Evolutionary conservation across 1,140 invertebrate species (phyloP).

Genomic region (Drosophila mauritiana): DNA sequence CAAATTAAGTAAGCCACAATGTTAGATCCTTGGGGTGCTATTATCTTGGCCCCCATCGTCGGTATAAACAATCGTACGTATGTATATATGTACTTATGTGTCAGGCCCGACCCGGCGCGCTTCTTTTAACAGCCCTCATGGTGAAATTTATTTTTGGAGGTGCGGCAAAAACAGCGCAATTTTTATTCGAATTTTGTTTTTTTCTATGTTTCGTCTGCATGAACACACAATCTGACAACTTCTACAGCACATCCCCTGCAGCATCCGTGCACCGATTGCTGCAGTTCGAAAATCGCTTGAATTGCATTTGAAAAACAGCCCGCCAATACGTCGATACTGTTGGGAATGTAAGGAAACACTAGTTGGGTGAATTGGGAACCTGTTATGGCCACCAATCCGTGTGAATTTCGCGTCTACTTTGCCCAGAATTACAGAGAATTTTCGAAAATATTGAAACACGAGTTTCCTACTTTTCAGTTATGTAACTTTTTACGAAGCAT

Average conservation of each 20-base stretch:
- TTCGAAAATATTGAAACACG: neutral
- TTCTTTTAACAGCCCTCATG: constrained; percentile 56
- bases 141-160: constrained; percentile 79
- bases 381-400: neutral
- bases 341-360: constrained; percentile 3
- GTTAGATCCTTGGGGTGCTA: neutral
- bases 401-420: neutral
- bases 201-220: constrained; percentile 67
- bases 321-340: constrained; percentile 2
- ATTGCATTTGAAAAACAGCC: constrained; percentile 26
- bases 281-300: constrained; percentile 27
- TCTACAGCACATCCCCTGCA: constrained; percentile 33
- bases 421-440: constrained; percentile 1
- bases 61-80: constrained; percentile 10
- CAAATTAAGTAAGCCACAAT: neutral
- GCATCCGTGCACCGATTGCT: constrained; percentile 13
- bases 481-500: constrained; percentile 7
- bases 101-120: constrained; percentile 61
- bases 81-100: constrained; percentile 4
- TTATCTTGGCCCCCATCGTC: constrained; percentile 1
- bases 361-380: neutral
- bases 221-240: constrained; percentile 73
- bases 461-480: constrained; percentile 9
- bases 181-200: constrained; percentile 69
- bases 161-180: constrained; percentile 74